Evolutionary conservation across 2,888 invertebrate genomes (phyloP).

Genomic region (Watsonalla cultraria): DNA sequence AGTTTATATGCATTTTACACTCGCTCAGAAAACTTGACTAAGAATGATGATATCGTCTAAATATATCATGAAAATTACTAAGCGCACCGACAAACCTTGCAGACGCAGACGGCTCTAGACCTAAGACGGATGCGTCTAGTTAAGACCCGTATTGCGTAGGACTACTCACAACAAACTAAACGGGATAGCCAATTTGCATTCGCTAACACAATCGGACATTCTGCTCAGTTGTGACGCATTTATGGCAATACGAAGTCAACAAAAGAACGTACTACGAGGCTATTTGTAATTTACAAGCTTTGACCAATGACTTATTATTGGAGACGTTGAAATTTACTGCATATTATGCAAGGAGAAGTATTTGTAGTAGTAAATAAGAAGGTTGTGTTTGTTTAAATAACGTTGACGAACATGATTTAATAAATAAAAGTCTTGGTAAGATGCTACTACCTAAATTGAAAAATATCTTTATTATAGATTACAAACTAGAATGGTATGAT

Average conservation of each 20-base stretch:
- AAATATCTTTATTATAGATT: too few species aligned
- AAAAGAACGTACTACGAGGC: not conserved
- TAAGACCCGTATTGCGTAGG: conserved; percentile 44
- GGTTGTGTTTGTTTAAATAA: too few species aligned
- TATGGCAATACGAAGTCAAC: not conserved
- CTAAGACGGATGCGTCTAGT: conserved; percentile 61
- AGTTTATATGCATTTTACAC: too few species aligned
- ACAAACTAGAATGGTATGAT: too few species aligned
- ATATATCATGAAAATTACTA: not conserved
- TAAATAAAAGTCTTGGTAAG: too few species aligned
- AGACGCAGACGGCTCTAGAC: conserved; percentile 25
- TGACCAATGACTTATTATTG: not conserved
- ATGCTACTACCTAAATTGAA: too few species aligned
- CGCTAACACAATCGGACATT: conserved; percentile 25
- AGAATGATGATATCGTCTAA: not conserved
- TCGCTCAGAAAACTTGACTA: too few species aligned
- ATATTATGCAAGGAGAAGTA: too few species aligned
- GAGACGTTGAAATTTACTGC: not conserved
- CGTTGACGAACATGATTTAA: too few species aligned
- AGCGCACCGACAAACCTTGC: conserved; percentile 40
- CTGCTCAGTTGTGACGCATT: conserved; percentile 10
- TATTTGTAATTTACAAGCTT: not conserved
- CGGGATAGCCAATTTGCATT: conserved; percentile 25
- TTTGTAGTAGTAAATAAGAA: too few species aligned
- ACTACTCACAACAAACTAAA: conserved; percentile 15